Conservation (phyloP, 2,113 vertebrate genomes). For the Psophia crepitans region DNA sequence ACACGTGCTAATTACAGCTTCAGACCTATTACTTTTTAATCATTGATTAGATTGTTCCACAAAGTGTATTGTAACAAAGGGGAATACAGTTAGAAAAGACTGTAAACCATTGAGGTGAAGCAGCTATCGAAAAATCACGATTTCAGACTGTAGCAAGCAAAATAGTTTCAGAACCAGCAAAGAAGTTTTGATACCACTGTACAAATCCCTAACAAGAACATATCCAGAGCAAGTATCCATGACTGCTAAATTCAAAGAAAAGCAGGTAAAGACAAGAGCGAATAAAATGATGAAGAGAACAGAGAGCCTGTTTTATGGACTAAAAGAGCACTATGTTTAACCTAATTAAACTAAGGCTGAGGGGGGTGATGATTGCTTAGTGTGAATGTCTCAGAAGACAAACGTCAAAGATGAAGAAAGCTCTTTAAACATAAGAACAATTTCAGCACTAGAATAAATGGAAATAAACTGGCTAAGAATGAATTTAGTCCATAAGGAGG, state of each 20-base stretch:
- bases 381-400: neutral
- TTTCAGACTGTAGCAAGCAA: neutral
- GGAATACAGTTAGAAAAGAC: neutral
- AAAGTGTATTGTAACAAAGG: neutral
- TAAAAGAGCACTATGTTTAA: neutral
- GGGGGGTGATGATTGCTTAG: neutral
- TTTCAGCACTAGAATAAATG: neutral
- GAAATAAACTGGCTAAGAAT: neutral
- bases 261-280: neutral
- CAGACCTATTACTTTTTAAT: neutral
- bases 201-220: neutral
- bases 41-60: neutral
- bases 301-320: neutral
- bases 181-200: neutral
- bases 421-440: neutral
- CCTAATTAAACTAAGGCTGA: neutral
- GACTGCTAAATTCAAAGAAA: neutral
- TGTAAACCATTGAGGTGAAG: neutral
- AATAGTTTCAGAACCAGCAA: neutral
- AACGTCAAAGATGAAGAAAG: neutral
- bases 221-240: neutral
- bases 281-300: neutral
- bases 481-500: neutral
- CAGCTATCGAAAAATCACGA: neutral
- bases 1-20: neutral